phyloP scores from a whole-genome alignment of 2,888 invertebrate genomes.

The Rhamphomyia laevipes region DNA sequence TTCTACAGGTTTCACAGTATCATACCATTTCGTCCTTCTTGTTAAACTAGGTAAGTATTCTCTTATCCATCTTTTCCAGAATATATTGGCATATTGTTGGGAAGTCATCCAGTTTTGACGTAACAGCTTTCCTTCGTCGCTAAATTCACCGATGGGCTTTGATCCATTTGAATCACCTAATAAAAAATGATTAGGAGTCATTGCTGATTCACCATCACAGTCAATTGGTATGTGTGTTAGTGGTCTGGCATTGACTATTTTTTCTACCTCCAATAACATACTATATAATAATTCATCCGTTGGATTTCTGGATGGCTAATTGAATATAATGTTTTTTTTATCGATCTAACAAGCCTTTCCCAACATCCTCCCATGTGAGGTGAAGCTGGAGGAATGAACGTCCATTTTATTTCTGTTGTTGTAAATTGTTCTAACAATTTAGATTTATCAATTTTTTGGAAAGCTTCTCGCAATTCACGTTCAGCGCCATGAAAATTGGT shows the following conservation, averaged over 20 bases:
- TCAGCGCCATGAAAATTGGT: constrained; percentile 15
- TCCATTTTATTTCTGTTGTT: constrained; percentile 12
- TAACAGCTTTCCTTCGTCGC: constrained; percentile 8
- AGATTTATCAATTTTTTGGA: constrained; percentile 8
- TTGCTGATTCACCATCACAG: constrained; percentile 13
- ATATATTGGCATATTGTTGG: constrained; percentile 12
- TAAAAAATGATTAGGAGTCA: constrained; percentile 21
- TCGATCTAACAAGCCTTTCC: constrained; percentile 11
- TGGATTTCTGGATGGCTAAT: constrained; percentile 11
- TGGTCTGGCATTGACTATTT: constrained; percentile 17
- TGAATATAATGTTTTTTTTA: constrained; percentile 13
- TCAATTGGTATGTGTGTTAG: constrained; percentile 9
- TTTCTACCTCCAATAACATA: constrained; percentile 11
- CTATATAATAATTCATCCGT: constrained; percentile 14
- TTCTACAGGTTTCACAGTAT: no score
- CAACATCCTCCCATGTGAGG: constrained; percentile 16
- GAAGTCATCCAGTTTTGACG: constrained; percentile 12
- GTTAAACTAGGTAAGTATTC: no score
- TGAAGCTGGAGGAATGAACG: constrained; percentile 17
- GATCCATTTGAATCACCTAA: constrained; percentile 13
- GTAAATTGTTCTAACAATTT: constrained; percentile 1
- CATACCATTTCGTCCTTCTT: no score
- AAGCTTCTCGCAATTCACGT: constrained; percentile 10
- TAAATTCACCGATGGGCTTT: constrained; percentile 11
- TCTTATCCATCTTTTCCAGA: no score